phyloP scores from a whole-genome alignment of 2,113 vertebrate genomes.

The Onychorhynchus coronatus region DNA sequence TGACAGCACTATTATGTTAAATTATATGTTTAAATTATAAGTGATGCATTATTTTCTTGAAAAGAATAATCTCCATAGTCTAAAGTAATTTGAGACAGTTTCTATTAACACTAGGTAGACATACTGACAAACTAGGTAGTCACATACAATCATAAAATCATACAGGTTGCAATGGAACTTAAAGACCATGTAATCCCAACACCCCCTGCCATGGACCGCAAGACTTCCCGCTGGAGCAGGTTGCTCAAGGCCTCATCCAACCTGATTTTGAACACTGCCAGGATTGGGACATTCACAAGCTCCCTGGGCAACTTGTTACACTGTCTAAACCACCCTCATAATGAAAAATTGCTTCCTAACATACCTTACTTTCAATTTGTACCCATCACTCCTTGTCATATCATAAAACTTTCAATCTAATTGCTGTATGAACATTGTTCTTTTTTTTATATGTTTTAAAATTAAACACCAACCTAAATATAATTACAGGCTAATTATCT shows the following conservation, averaged over 20 bases:
- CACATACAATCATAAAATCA: slow-evolving; percentile 3
- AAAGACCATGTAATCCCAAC: neutral
- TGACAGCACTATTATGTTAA: neutral
- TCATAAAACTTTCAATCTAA: neutral
- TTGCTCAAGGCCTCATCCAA: neutral
- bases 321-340: neutral
- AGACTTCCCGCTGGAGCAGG: neutral
- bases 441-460: neutral
- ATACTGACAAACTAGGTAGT: slow-evolving; percentile 6
- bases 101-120: slow-evolving; percentile 40
- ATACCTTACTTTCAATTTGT: neutral
- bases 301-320: neutral
- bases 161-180: neutral
- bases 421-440: neutral
- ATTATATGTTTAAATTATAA: neutral
- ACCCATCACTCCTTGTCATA: neutral
- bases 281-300: neutral
- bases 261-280: neutral
- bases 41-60: slow-evolving; percentile 21
- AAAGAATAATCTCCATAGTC: slow-evolving; percentile 28
- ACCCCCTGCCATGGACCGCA: rapidly evolving
- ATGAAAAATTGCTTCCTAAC: neutral
- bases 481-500: neutral
- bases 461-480: neutral
- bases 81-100: slow-evolving; percentile 1